Evolutionary conservation across 2,113 vertebrate species (phyloP).

Genomic region (Dipodomys spectabilis): DNA sequence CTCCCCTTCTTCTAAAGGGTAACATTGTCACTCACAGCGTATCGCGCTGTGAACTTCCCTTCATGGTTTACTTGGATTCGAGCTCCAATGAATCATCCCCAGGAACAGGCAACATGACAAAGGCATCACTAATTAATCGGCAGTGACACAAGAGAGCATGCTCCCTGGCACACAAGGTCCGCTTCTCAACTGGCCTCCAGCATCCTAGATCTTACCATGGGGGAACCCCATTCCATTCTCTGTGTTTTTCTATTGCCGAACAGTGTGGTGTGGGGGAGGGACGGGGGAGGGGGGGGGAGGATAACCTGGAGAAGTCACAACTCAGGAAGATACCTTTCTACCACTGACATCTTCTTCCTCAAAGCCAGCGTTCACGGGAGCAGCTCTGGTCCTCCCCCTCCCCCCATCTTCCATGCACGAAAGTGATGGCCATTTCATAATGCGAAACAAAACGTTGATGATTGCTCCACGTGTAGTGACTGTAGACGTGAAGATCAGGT

Average conservation of each 20-base stretch:
- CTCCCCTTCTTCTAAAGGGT: constrained; percentile 59
- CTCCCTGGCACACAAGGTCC: constrained; percentile 44
- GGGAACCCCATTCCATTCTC: background rate
- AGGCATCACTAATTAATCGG: constrained; percentile 65
- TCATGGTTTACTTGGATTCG: constrained; percentile 60
- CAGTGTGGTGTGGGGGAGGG: too few species aligned
- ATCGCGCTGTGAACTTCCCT: constrained; percentile 68
- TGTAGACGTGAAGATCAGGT: background rate
- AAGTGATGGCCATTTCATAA: constrained; percentile 13
- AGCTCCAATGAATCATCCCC: constrained; percentile 68
- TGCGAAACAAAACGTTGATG: background rate
- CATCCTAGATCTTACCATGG: background rate
- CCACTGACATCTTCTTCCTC: background rate
- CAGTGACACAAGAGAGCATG: background rate
- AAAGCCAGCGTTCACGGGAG: background rate
- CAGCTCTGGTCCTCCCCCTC: background rate
- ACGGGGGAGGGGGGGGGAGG: background rate
- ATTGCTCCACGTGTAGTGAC: background rate
- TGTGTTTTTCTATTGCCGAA: background rate
- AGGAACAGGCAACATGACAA: constrained; percentile 60
- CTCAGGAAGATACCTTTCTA: background rate
- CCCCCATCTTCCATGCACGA: background rate
- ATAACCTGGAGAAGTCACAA: background rate
- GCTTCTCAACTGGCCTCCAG: background rate
- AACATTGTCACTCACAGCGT: constrained; percentile 65